Evolutionary conservation across 2,888 invertebrate genomes (phyloP), one percentile per base, ranked within the genome.

Genomic region (Aleiodes testaceus): DNA sequence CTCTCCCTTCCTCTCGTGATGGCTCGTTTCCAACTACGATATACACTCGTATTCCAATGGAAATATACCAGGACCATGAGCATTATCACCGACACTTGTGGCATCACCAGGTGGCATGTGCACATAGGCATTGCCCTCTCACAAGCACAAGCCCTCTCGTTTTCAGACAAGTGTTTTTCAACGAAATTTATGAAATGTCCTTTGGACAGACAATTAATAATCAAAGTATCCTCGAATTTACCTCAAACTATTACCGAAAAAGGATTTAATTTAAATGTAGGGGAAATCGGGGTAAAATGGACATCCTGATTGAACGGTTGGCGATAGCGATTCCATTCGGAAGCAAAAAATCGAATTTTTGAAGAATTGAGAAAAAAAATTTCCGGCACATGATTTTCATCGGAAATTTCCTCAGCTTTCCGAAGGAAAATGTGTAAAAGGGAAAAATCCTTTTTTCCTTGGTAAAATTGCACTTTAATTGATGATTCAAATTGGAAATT

Each of bases 1-100:
- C 16, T 36, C 59, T 20, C 44, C 65, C 64, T 49, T 55, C 36
- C 42, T 22, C 44, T 44, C n/a, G n/a, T n/a, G 52, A 67, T 76
- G 74, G 75, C 76, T 72, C 72, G 52, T 66, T 70, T 76, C 77
- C 76, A 77, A 76, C 72, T 74, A 12, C 55, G 49, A 70, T 69
- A 52, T 70, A 69, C 68, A 71, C 66, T 69, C 65, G 66, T 70
- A 68, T 76, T 50, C 63, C 70, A 69, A 72, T 76, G 68, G 69
- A 69, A 76, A 66, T 69, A 71, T 59, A 66, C 45, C 49, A 50
- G 64, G 47, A 12, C 69, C 42, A 64, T 45, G 30, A 42, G 71
- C 67, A 71, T 71, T 71, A 71, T 71, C 67, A 45, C 63, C 66
- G 71, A 72, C 67, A 72, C 72, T 72, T 72, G 72, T 67, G 72